These are phyloP conservation scores for Cosmorhoe ocellata DNA, from an alignment of 2,888 invertebrate species.

Conservation along the genomic window DNA sequence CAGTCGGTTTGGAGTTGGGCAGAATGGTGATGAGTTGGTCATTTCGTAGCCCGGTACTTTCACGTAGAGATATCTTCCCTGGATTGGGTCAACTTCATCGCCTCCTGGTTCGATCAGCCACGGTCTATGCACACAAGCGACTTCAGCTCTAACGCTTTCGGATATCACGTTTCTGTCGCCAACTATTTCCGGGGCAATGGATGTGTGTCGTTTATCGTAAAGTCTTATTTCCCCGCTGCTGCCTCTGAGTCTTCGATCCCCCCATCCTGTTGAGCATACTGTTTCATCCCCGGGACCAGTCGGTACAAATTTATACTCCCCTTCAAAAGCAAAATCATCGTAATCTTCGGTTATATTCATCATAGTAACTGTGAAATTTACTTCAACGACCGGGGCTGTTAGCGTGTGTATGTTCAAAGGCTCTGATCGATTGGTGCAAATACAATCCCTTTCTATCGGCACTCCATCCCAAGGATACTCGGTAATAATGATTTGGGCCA, in stretches of 20 bases:
- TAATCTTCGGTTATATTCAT: slow-evolving; percentile 93
- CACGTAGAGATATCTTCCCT: slow-evolving; percentile 87
- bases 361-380: slow-evolving; percentile 88
- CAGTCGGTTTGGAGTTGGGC: slow-evolving; percentile 87
- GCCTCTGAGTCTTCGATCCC: slow-evolving; percentile 85
- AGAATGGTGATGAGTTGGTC: slow-evolving; percentile 73
- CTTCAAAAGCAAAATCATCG: slow-evolving; percentile 90
- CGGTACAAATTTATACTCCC: slow-evolving; percentile 86
- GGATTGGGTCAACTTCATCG: slow-evolving; percentile 82
- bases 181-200: slow-evolving; percentile 68
- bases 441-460: slow-evolving; percentile 86
- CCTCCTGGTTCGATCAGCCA: slow-evolving; percentile 91
- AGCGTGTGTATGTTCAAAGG: slow-evolving; percentile 85
- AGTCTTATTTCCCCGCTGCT: slow-evolving; percentile 88
- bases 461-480: slow-evolving; percentile 88
- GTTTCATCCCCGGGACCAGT: slow-evolving; percentile 80
- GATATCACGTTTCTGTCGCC: slow-evolving; percentile 77
- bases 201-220: slow-evolving; percentile 81
- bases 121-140: slow-evolving; percentile 87
- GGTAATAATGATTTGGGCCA: slow-evolving; percentile 84
- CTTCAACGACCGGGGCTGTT: slow-evolving; percentile 86
- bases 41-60: slow-evolving; percentile 86
- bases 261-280: slow-evolving; percentile 85
- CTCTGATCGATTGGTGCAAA: slow-evolving; percentile 87
- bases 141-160: slow-evolving; percentile 78